phyloP scores from a whole-genome alignment of 2,888 invertebrate genomes.

The Troides oblongomaculatus region DNA sequence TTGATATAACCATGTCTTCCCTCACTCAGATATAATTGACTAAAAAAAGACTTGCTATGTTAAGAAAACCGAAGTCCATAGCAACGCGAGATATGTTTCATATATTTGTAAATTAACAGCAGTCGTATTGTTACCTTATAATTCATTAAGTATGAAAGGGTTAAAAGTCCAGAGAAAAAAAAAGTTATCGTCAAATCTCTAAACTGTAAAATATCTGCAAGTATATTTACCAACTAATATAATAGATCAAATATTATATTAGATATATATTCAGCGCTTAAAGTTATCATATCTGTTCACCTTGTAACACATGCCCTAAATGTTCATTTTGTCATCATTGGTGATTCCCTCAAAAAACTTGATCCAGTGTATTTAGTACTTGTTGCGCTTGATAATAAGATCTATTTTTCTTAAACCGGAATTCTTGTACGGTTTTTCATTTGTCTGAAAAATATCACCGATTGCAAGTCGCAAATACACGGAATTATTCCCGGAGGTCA shows the following conservation, averaged over 20 bases:
- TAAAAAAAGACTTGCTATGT: no score
- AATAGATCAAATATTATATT: neutral
- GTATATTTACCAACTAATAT: no score
- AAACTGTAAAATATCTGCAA: no score
- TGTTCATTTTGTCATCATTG: slow-evolving; percentile 13
- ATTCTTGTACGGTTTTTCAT: neutral
- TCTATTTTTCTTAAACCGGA: neutral
- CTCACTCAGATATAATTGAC: no score
- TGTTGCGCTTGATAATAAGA: neutral
- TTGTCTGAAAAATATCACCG: neutral
- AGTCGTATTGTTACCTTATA: no score
- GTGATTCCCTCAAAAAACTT: neutral
- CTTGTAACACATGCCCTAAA: slow-evolving; percentile 16
- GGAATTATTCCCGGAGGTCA: neutral
- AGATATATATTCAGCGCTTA: neutral
- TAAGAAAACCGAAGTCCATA: no score
- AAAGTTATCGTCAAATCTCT: no score
- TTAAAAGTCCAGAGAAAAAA: no score
- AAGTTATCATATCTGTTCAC: slow-evolving; percentile 7
- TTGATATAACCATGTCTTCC: no score
- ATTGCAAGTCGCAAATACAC: neutral
- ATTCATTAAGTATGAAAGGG: no score
- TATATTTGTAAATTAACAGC: no score
- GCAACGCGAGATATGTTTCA: no score
- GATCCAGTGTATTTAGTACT: neutral